A percentile compares a stretch with the other conserved stretches of the same genome.
These are phyloP conservation scores for Tenebrosternarchus preto DNA, from an alignment of 2,113 vertebrate genomes.

Conservation along the genomic window DNA sequence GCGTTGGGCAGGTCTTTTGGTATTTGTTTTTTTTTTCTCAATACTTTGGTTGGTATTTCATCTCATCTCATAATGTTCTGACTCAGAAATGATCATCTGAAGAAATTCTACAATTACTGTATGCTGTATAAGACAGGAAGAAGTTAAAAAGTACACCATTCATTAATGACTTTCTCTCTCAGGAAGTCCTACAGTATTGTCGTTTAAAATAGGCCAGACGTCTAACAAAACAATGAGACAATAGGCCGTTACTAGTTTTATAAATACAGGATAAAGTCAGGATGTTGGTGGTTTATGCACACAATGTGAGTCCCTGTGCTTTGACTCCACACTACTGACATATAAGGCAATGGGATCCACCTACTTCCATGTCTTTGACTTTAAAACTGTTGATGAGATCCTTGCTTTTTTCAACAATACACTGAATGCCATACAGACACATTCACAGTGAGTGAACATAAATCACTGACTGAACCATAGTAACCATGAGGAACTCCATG, in stretches of 20 bases:
- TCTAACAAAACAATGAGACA: conserved; percentile 70
- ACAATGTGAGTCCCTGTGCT: conserved; percentile 47
- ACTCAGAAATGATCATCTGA: conserved; percentile 13
- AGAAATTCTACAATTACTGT: background rate
- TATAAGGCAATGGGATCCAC: background rate
- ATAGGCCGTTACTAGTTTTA: conserved; percentile 61
- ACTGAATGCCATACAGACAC: conserved; percentile 4
- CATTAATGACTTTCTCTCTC: conserved; percentile 54
- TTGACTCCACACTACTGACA: conserved; percentile 33
- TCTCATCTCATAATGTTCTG: conserved; percentile 20
- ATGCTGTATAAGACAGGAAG: background rate
- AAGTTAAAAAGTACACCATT: conserved; percentile 30
- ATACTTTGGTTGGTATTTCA: conserved; percentile 27
- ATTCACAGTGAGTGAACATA: background rate
- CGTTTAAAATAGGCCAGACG: conserved; percentile 58
- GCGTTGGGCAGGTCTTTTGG: conserved; percentile 30
- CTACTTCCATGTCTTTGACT: conserved; percentile 40
- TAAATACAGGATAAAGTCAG: conserved; percentile 69
- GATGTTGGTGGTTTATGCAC: conserved; percentile 57
- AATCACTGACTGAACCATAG: background rate
- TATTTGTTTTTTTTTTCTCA: conserved; percentile 16
- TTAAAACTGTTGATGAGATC: conserved; percentile 32
- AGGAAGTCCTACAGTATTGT: conserved; percentile 68
- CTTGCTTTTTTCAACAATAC: background rate
- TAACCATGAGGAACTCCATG: background rate